These are phyloP conservation scores for Apis florea DNA, from an alignment of 1,140 invertebrate genomes.

Conservation along the genomic window DNA sequence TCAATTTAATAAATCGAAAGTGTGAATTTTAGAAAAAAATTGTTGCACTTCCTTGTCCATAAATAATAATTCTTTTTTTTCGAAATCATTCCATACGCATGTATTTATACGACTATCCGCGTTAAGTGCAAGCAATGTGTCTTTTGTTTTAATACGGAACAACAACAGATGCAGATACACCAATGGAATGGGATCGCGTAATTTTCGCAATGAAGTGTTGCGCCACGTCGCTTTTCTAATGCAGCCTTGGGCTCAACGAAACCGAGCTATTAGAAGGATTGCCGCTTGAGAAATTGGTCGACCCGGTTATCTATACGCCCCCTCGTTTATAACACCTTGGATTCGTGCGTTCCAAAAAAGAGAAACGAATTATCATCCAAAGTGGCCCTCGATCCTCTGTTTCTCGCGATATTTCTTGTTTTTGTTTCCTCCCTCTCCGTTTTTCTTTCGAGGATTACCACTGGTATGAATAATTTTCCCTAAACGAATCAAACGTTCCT, in stretches of 20 bases:
- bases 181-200: slow-evolving; percentile 58
- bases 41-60: no score
- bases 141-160: slow-evolving; percentile 19
- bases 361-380: background rate
- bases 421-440: background rate
- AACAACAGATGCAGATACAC: slow-evolving; percentile 40
- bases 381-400: background rate
- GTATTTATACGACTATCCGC: no score
- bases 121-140: background rate
- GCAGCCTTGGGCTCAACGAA: slow-evolving; percentile 25
- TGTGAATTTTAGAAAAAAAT: no score
- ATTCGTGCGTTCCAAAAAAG: background rate
- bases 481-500: no score
- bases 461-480: no score
- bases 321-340: slow-evolving; percentile 10
- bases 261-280: slow-evolving; percentile 36
- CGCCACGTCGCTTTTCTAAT: slow-evolving; percentile 61
- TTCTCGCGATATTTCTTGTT: background rate
- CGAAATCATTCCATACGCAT: no score
- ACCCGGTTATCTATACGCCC: slow-evolving; percentile 24
- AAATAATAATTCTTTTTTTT: no score
- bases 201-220: slow-evolving; percentile 72
- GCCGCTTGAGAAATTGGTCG: slow-evolving; percentile 35
- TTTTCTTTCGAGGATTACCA: background rate
- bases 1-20: no score